Evolutionary conservation across 2,888 invertebrate species (phyloP).

Genomic region (Drosophila atripex): DNA sequence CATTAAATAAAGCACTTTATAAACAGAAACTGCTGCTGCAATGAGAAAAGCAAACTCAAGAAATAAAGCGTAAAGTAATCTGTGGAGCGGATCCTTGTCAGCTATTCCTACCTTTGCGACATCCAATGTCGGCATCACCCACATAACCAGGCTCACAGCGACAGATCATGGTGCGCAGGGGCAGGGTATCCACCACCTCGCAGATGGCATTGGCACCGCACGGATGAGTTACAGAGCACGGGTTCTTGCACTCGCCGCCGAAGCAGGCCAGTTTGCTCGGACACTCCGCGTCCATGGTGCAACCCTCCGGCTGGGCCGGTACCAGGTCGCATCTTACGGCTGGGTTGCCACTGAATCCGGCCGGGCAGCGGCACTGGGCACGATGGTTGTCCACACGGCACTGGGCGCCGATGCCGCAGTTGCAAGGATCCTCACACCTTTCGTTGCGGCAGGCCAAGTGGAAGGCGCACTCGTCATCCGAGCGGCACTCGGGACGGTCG

Average conservation of each 20-base stretch:
- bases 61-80: slow-evolving; percentile 39
- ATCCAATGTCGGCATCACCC: slow-evolving; percentile 94
- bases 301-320: slow-evolving; percentile 87
- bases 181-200: slow-evolving; percentile 92
- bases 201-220: slow-evolving; percentile 93
- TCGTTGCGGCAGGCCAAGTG: slow-evolving; percentile 91
- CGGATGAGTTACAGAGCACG: slow-evolving; percentile 90
- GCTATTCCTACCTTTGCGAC: slow-evolving; percentile 88
- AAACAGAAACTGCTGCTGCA: slow-evolving; percentile 59
- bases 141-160: slow-evolving; percentile 92
- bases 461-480: slow-evolving; percentile 90
- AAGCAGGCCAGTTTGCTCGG: slow-evolving; percentile 94
- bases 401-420: slow-evolving; percentile 90
- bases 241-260: slow-evolving; percentile 90
- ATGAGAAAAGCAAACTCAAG: slow-evolving; percentile 68
- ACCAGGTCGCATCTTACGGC: slow-evolving; percentile 87
- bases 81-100: background rate
- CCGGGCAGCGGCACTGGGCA: slow-evolving; percentile 91
- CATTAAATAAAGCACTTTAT: slow-evolving; percentile 25
- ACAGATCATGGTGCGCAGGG: slow-evolving; percentile 94
- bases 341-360: slow-evolving; percentile 92
- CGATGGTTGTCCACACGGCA: slow-evolving; percentile 91
- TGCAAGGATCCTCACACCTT: slow-evolving; percentile 92
- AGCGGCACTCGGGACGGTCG: slow-evolving; percentile 90
- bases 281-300: slow-evolving; percentile 92